Percentiles rank a stretch among this genome's conserved stretches.
Conservation (phyloP, 2,888 invertebrate species). For the Ochropacha duplaris region DNA sequence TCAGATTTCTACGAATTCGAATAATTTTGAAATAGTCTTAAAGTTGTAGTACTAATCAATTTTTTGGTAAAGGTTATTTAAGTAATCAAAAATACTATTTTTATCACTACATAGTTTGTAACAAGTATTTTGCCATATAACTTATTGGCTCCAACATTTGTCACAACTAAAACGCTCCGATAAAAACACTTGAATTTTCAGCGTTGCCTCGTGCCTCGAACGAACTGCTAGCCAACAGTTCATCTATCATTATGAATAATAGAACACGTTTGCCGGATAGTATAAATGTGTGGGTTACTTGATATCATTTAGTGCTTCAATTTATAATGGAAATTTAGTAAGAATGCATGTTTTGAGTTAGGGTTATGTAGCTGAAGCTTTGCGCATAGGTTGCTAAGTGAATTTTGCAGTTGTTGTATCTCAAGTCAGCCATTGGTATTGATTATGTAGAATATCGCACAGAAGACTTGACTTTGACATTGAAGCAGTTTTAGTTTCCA, state of each 20-base stretch:
- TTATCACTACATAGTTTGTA: not conserved
- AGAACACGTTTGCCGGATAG: not conserved
- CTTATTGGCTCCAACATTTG: not conserved
- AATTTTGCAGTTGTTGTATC: not conserved
- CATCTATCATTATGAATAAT: conserved; percentile 7
- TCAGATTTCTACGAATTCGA: not conserved
- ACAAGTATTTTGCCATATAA: not conserved
- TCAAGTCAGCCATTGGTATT: not conserved
- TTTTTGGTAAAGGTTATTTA: not conserved
- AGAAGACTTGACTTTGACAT: too few species aligned
- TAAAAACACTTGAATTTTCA: not conserved
- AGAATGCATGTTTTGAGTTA: not conserved
- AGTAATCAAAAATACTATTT: not conserved
- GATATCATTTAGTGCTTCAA: not conserved
- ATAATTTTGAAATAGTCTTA: too few species aligned
- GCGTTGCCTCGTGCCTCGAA: not conserved
- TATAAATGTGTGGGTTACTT: conserved; percentile 1
- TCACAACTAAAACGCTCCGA: not conserved
- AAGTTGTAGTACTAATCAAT: too few species aligned
- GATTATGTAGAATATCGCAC: too few species aligned
- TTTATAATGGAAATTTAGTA: not conserved
- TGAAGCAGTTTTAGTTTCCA: too few species aligned
- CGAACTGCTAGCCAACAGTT: not conserved
- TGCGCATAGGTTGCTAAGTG: not conserved
- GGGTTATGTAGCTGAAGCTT: not conserved